These are phyloP conservation scores for Trachymyrmex septentrionalis DNA, from an alignment of 1,140 invertebrate species.

Conservation along the genomic window DNA sequence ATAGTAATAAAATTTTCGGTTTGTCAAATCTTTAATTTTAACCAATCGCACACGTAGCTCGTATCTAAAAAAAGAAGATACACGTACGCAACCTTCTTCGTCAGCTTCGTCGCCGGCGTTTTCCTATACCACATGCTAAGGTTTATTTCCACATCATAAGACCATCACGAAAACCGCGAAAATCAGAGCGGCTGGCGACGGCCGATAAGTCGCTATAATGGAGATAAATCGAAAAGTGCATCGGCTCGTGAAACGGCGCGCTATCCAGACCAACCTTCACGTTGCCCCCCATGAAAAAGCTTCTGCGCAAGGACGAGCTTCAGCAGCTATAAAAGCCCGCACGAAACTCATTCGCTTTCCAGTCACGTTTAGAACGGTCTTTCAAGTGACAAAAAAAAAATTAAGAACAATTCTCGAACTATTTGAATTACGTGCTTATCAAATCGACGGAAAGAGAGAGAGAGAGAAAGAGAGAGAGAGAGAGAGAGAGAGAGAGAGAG, in stretches of 20 bases:
- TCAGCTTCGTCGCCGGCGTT: neutral
- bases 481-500: no score
- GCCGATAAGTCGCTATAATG: conserved; percentile 81
- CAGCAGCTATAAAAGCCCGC: conserved; percentile 79
- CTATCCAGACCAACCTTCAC: conserved; percentile 41
- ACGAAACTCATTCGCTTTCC: conserved; percentile 75
- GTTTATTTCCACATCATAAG: conserved; percentile 81
- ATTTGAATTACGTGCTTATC: conserved; percentile 47
- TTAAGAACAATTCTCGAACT: neutral
- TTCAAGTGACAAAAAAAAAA: conserved; percentile 47
- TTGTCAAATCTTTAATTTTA: conserved; percentile 12
- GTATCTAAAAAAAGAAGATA: neutral
- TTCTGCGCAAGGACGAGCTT: conserved; percentile 75
- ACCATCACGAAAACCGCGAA: conserved; percentile 62
- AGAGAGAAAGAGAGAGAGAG: neutral
- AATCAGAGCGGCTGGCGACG: conserved; percentile 68
- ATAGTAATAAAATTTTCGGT: neutral
- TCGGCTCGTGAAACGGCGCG: conserved; percentile 82
- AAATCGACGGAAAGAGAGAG: neutral
- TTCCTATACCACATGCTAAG: neutral
- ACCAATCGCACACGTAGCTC: neutral
- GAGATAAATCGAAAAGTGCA: conserved; percentile 85
- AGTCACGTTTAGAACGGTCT: conserved; percentile 71
- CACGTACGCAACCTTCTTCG: neutral
- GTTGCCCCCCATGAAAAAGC: conserved; percentile 69